These are phyloP conservation scores for Sphaerophoria rueppellii DNA, from an alignment of 2,888 invertebrate species.

Conservation along the genomic window DNA sequence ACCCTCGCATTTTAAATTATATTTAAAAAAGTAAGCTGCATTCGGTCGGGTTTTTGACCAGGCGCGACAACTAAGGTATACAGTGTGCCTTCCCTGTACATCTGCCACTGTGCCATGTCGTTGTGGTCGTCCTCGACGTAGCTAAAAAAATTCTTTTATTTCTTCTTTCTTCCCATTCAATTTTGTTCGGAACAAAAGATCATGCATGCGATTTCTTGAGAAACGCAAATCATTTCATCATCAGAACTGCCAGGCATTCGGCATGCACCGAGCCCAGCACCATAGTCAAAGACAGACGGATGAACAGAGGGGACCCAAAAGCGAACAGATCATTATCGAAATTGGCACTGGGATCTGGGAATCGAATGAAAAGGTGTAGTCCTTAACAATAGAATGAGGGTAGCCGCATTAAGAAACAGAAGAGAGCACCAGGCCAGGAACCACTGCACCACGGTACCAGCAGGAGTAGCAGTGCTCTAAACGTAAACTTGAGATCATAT, in stretches of 20 bases:
- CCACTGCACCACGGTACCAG: neutral
- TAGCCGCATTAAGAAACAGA: neutral
- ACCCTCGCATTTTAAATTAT: slow-evolving; percentile 3
- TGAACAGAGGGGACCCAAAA: slow-evolving; percentile 35
- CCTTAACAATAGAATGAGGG: slow-evolving; percentile 65
- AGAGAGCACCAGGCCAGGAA: too few species aligned
- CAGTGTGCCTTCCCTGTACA: neutral
- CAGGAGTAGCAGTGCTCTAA: neutral
- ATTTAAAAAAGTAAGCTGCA: neutral
- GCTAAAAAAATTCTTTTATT: neutral
- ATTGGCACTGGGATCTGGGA: slow-evolving; percentile 65
- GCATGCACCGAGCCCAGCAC: slow-evolving; percentile 24
- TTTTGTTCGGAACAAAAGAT: slow-evolving; percentile 59
- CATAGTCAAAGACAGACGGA: neutral
- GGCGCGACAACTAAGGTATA: too few species aligned
- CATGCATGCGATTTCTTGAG: slow-evolving; percentile 63
- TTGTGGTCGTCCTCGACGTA: neutral
- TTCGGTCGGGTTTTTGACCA: neutral
- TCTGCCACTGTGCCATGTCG: slow-evolving; percentile 7
- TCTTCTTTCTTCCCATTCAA: slow-evolving; percentile 5
- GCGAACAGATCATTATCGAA: slow-evolving; percentile 66
- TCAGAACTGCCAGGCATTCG: slow-evolving; percentile 32
- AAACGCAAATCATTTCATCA: slow-evolving; percentile 72
- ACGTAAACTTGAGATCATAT: slow-evolving; percentile 54
- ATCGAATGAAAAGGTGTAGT: slow-evolving; percentile 66